Evolutionary conservation across 2,113 vertebrate genomes (phyloP).

Genomic region (Trichomycterus rosablanca): DNA sequence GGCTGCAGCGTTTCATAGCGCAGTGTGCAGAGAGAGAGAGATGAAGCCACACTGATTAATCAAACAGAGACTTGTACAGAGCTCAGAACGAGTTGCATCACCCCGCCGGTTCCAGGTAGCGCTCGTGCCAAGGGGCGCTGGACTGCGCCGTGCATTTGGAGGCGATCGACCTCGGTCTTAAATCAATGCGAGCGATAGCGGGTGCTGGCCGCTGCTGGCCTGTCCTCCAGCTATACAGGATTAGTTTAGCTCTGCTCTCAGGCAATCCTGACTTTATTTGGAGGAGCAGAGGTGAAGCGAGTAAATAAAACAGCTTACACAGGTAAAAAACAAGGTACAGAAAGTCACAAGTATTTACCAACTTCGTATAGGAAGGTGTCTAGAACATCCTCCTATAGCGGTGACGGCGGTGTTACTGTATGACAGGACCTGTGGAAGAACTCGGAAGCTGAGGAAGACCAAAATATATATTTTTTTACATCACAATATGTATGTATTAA

Average conservation of each 20-base stretch:
- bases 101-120: slow-evolving; percentile 19
- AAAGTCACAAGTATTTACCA: no score
- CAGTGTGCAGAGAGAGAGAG: slow-evolving; percentile 7
- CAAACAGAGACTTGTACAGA: slow-evolving; percentile 24
- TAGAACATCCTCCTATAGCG: no score
- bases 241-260: slow-evolving; percentile 1
- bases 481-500: no score
- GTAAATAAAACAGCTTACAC: no score
- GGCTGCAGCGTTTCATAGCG: slow-evolving; percentile 25
- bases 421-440: no score
- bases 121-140: slow-evolving; percentile 12
- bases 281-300: no score
- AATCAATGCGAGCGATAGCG: slow-evolving; percentile 37
- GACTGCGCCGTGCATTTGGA: slow-evolving; percentile 27
- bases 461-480: no score
- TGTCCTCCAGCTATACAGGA: slow-evolving; percentile 26
- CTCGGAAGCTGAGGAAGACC: no score
- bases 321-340: no score
- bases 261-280: slow-evolving; percentile 5
- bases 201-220: slow-evolving; percentile 33
- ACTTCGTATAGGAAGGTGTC: no score
- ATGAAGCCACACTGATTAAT: slow-evolving; percentile 21
- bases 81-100: slow-evolving; percentile 25
- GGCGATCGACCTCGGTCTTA: slow-evolving; percentile 24
- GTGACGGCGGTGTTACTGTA: no score